Conservation (phyloP, 1,140 invertebrate genomes). For the Arion vulgaris region DNA sequence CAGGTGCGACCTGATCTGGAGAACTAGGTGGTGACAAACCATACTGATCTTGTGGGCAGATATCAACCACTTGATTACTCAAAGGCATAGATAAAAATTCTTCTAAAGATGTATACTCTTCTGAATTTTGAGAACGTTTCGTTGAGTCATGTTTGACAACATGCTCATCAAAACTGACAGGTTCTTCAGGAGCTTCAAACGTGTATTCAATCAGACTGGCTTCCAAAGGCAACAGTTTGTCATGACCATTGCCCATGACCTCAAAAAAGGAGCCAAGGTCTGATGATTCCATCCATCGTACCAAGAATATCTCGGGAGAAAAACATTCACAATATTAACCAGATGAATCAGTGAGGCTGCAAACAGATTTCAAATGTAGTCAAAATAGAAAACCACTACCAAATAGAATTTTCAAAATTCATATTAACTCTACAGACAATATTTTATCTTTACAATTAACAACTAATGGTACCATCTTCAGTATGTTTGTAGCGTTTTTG, state of each 20-base stretch:
- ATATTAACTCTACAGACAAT: too few species aligned
- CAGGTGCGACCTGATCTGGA: constrained; percentile 28
- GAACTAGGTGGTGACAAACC: constrained; percentile 17
- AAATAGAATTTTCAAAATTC: too few species aligned
- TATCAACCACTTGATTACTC: too few species aligned
- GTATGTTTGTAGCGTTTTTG: too few species aligned
- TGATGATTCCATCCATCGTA: constrained; percentile 60
- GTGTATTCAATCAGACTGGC: constrained; percentile 15
- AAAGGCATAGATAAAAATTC: not conserved
- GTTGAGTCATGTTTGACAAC: not conserved
- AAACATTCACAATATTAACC: constrained; percentile 13
- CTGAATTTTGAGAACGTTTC: not conserved
- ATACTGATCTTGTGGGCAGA: not conserved
- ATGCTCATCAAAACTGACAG: not conserved
- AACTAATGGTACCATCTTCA: too few species aligned
- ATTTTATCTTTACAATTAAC: too few species aligned
- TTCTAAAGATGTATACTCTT: not conserved
- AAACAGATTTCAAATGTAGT: too few species aligned
- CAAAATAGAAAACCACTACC: too few species aligned
- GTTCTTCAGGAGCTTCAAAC: not conserved
- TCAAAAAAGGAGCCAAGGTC: constrained; percentile 46
- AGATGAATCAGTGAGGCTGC: too few species aligned
- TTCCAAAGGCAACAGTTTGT: constrained; percentile 15
- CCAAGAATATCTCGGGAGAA: constrained; percentile 48
- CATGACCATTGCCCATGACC: constrained; percentile 27